Evolutionary conservation across 2,888 invertebrate species (phyloP), one percentile per base, ranked within the genome.

Genomic region (Priocnemis perturbator): DNA sequence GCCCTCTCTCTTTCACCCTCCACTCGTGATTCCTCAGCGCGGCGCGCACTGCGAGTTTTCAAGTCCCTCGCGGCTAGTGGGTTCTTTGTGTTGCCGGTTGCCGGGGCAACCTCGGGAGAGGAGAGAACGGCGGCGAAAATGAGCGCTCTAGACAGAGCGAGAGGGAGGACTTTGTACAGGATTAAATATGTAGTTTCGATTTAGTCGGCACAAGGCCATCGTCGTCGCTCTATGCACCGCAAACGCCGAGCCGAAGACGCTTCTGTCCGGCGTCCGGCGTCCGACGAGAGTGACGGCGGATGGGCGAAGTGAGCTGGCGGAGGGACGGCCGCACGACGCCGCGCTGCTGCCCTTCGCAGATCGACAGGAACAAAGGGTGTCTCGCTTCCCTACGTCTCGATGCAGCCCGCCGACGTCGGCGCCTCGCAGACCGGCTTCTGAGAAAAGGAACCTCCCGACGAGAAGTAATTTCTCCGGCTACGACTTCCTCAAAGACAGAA

Each of bases 171-270:
- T 87, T 87, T 88, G 81, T 82, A 73, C 78, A 84, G 82, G 83
- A 86, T 88, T 87, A 88, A 88, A 88, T 87, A 88, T 88, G 87
- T 85, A 87, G 83, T 84, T 87, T 84, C 81, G 85, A 86, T 87
- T 88, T 87, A 88, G 85, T 82, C 79, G 71, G 76, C 73, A 78
- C 79, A 85, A 84, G 81, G 78, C 66, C 67, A 57, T 45, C 64
- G 65, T 45, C 64, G 65, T 65, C 37, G 37, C 37, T 37, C 37
- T 58, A 66, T 56, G 61, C 53, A 44, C 50, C 59, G 17, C 21
- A 50, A 50, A 55, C 23, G 55, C 15, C 55, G 26, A 26, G 55
- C 15, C 55, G 26, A 26, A 55, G 55, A 55, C 55, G 55, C 23
- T 37, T 11, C 37, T 11, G 11, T 11, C 37, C 26, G 50, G 50